Percentiles rank a stretch among this genome's conserved stretches.
Conservation (phyloP, 2,113 vertebrate species). For the Tragulus kanchil region DNA sequence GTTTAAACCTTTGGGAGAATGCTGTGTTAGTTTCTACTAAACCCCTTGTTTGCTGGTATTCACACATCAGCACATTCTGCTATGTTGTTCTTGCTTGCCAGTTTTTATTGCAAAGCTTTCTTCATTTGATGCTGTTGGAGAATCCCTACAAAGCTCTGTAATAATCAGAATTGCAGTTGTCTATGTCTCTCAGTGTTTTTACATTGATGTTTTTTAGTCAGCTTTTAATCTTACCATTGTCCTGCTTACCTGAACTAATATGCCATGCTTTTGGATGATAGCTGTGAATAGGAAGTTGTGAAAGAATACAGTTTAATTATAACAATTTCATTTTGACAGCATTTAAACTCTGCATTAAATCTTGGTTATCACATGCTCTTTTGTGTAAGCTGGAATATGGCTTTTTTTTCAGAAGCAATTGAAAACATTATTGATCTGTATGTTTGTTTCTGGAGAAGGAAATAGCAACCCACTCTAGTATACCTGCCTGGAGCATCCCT, state of each 20-base stretch:
- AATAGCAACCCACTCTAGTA: too few species aligned
- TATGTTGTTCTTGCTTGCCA: neutral
- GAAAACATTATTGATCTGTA: neutral
- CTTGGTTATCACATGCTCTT: neutral
- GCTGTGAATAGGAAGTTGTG: neutral
- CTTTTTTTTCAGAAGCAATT: neutral
- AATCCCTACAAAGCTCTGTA: neutral
- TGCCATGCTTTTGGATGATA: neutral
- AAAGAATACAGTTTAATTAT: constrained; percentile 25
- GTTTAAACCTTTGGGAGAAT: neutral
- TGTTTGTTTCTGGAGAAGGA: too few species aligned
- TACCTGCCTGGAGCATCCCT: too few species aligned
- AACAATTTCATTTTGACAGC: neutral
- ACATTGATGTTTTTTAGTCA: neutral
- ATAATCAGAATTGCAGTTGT: neutral
- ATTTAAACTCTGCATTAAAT: neutral
- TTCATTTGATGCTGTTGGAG: neutral
- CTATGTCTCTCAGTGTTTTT: neutral
- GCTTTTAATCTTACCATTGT: neutral
- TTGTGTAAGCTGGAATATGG: neutral
- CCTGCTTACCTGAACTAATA: neutral
- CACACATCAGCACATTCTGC: neutral
- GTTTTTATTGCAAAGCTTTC: neutral
- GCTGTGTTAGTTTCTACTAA: neutral
- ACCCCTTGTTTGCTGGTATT: fast-evolving